Percentiles rank a stretch among this genome's conserved stretches.
Conservation (phyloP, 2,888 invertebrate genomes). For the Oxystoma pomonae region DNA sequence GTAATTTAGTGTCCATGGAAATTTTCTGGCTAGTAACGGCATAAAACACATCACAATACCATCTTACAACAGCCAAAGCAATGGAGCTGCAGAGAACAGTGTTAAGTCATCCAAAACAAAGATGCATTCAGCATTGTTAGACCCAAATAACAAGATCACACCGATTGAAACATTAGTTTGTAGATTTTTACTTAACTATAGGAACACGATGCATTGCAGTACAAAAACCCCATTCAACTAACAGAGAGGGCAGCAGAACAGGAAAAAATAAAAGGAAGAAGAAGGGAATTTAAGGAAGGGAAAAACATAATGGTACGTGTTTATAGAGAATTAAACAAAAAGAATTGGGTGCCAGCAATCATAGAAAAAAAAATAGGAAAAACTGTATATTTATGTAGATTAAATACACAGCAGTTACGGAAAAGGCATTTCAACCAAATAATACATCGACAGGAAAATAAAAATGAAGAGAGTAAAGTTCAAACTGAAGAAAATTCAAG, state of each 20-base stretch:
- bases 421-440: neutral
- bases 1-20: no score
- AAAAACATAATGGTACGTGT: neutral
- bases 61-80: slow-evolving; percentile 12
- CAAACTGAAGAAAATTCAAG: no score
- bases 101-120: slow-evolving; percentile 16
- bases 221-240: neutral
- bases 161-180: neutral
- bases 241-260: neutral
- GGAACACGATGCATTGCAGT: neutral
- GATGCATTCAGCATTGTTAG: neutral
- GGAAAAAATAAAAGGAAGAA: neutral
- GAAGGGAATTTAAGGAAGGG: neutral
- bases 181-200: neutral
- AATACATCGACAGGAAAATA: no score
- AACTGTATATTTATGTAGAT: neutral
- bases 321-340: neutral
- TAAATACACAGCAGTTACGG: neutral
- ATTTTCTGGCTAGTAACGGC: slow-evolving; percentile 15
- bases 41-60: slow-evolving; percentile 16
- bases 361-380: neutral
- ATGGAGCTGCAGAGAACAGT: slow-evolving; percentile 16
- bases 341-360: neutral
- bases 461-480: no score
- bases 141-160: neutral